Percentiles rank a stretch among this genome's conserved stretches.
Evolutionary conservation across 2,113 vertebrate genomes (phyloP).

Genomic region (Benitochromis conjunctus): DNA sequence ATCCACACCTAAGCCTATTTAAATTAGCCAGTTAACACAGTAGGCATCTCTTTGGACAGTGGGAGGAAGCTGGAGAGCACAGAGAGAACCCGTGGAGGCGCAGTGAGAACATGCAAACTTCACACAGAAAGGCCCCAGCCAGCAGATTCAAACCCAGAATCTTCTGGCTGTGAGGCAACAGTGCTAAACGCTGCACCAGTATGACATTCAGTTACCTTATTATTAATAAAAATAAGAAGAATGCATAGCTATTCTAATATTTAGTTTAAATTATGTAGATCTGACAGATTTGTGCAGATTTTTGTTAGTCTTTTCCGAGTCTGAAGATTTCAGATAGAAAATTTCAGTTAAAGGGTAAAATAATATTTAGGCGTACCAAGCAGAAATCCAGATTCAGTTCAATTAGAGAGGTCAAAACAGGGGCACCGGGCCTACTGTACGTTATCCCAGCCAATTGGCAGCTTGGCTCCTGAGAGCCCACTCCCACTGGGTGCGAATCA

Average conservation of each 20-base stretch:
- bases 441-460: conserved; percentile 28
- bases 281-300: not conserved
- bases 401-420: not conserved
- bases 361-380: not conserved
- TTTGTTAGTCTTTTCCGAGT: not conserved
- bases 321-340: not conserved
- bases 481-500: conserved; percentile 59
- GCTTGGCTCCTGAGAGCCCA: conserved; percentile 28
- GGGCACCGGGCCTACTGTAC: not conserved
- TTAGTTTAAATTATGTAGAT: not conserved
- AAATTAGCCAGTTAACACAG: not conserved
- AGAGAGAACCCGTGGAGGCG: not conserved
- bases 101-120: not conserved
- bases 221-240: not conserved
- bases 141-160: not conserved
- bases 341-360: not conserved
- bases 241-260: not conserved
- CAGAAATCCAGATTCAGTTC: not conserved
- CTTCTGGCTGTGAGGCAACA: not conserved
- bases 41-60: not conserved
- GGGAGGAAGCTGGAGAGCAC: not conserved
- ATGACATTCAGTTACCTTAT: not conserved
- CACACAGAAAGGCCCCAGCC: not conserved
- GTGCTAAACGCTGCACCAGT: not conserved
- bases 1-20: not conserved